Evolutionary conservation across 2,888 invertebrate genomes (phyloP).

Genomic region (Eudasyphora cyanicolor): DNA sequence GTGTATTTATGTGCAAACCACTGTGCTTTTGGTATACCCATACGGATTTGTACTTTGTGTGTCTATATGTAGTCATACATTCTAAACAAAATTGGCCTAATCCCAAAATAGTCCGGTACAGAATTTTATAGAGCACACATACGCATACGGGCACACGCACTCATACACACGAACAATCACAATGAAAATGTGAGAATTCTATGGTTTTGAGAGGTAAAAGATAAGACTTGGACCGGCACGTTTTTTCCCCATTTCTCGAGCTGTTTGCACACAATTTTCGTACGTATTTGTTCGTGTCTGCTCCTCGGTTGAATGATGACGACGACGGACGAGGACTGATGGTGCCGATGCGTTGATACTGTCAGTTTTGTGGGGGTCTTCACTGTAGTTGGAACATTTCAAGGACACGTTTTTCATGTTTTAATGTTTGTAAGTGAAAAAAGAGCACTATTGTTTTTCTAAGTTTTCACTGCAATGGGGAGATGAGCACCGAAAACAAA

Average conservation of each 20-base stretch:
- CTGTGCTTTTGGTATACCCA: background rate
- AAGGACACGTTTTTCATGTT: conserved; percentile 22
- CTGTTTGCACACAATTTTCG: background rate
- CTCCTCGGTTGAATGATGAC: too few relatives aligned
- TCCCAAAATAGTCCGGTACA: conserved; percentile 8
- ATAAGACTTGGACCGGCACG: background rate
- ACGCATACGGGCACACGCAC: background rate
- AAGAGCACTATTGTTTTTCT: conserved; percentile 27
- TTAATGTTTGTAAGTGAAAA: conserved; percentile 6
- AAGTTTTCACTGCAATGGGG: conserved; percentile 1
- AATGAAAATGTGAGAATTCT: background rate
- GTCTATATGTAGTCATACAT: background rate
- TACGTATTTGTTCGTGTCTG: background rate
- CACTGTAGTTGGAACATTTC: conserved; percentile 32
- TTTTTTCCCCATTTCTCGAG: background rate
- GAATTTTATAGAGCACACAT: background rate
- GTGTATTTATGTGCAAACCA: background rate
- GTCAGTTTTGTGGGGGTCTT: background rate
- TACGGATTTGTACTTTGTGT: too few relatives aligned
- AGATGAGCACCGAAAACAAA: background rate
- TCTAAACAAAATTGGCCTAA: conserved; percentile 18
- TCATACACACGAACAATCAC: background rate
- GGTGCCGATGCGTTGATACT: background rate
- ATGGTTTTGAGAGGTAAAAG: background rate
- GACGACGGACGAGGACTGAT: background rate